These are phyloP conservation scores for Heliconius hortense DNA, from an alignment of 2,888 invertebrate species.

Conservation along the genomic window DNA sequence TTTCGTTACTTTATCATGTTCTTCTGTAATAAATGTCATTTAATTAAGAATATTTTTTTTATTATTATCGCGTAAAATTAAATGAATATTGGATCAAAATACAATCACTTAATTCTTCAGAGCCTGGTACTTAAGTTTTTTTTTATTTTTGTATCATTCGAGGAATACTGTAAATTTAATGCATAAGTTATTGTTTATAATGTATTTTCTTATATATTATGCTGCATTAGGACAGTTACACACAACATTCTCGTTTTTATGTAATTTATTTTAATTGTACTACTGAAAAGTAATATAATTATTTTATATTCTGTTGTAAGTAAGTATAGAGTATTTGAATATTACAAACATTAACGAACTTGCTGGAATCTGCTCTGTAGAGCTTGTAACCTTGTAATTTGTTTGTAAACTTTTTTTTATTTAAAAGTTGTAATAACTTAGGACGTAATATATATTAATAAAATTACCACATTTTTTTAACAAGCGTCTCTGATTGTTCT, in stretches of 20 bases:
- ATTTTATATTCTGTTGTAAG: background rate
- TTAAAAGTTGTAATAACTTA: background rate
- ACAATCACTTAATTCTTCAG: background rate
- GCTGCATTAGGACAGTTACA: background rate
- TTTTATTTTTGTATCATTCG: conserved; percentile 10
- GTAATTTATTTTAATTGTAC: background rate
- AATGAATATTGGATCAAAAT: too few relatives aligned
- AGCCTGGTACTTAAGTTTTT: conserved; percentile 15
- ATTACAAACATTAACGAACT: too few relatives aligned
- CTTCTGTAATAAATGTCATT: too few relatives aligned
- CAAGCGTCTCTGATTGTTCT: background rate
- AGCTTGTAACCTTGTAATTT: too few relatives aligned
- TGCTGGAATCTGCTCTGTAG: too few relatives aligned
- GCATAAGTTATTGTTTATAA: background rate
- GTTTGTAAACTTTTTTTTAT: too few relatives aligned
- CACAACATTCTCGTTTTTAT: background rate
- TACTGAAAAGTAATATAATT: background rate
- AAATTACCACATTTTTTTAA: background rate
- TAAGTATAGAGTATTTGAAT: background rate
- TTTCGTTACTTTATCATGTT: background rate
- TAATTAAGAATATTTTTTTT: too few relatives aligned
- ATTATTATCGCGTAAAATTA: too few relatives aligned
- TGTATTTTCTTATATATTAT: background rate
- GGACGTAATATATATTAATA: background rate
- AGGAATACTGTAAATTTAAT: background rate